A percentile compares a stretch with the other conserved stretches of the same genome.
These are phyloP conservation scores for Lethrus apterus DNA, from an alignment of 1,140 invertebrate genomes.

Conservation along the genomic window DNA sequence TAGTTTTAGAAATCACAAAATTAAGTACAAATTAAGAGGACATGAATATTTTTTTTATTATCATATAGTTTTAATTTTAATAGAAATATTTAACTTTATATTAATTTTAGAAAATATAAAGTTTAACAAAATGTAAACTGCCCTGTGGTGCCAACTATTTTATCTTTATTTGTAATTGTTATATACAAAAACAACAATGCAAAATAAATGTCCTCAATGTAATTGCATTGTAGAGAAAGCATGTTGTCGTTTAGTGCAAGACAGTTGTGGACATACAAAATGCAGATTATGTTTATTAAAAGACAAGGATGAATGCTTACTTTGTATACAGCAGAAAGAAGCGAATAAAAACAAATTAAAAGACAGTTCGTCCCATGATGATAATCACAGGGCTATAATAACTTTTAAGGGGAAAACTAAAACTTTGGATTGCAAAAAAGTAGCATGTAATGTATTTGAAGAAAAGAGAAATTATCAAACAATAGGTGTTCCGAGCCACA, in stretches of 20 bases:
- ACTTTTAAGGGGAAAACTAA: slow-evolving; percentile 20
- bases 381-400: slow-evolving; percentile 24
- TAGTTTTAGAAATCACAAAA: too few species aligned
- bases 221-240: slow-evolving; percentile 28
- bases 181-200: slow-evolving; percentile 6
- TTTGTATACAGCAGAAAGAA: slow-evolving; percentile 29
- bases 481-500: slow-evolving; percentile 30
- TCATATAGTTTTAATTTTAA: too few species aligned
- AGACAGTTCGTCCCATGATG: slow-evolving; percentile 1
- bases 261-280: slow-evolving; percentile 45
- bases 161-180: neutral
- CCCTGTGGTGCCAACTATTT: too few species aligned
- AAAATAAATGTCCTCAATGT: slow-evolving; percentile 39
- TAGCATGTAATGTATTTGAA: slow-evolving; percentile 1
- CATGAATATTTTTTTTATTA: too few species aligned
- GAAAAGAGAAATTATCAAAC: slow-evolving; percentile 17
- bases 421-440: neutral
- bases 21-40: too few species aligned
- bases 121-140: too few species aligned
- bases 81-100: too few species aligned
- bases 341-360: neutral
- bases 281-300: slow-evolving; percentile 41
- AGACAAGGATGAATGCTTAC: slow-evolving; percentile 38
- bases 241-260: slow-evolving; percentile 38
- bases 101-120: too few species aligned